phyloP scores from a whole-genome alignment of 2,113 vertebrate species.

The Toxotes jaculatrix region DNA sequence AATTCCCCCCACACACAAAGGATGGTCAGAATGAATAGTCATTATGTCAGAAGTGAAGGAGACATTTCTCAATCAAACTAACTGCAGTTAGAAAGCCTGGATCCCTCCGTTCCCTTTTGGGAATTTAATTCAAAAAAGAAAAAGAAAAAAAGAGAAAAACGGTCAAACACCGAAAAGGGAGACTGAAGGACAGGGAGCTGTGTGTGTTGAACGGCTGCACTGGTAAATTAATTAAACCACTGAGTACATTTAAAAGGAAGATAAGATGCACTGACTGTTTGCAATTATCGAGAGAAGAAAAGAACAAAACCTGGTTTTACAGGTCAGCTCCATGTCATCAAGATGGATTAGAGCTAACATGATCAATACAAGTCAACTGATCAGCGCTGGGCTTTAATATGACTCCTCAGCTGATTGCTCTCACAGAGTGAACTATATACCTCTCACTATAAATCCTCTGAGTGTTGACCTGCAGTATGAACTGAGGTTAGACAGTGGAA shows the following conservation, averaged over 20 bases:
- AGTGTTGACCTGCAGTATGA: too few relatives aligned
- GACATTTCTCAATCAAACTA: slow-evolving; percentile 17
- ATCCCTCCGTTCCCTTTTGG: not conserved
- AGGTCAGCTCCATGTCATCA: not conserved
- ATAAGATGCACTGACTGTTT: not conserved
- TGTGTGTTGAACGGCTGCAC: not conserved
- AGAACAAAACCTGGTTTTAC: not conserved
- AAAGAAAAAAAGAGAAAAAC: too few relatives aligned
- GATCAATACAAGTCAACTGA: not conserved
- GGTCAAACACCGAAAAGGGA: not conserved
- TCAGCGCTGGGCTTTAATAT: not conserved
- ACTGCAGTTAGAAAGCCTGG: not conserved
- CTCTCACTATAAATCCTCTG: not conserved
- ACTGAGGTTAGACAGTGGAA: not conserved
- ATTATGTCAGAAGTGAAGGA: slow-evolving; percentile 1
- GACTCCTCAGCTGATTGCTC: not conserved
- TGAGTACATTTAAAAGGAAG: not conserved
- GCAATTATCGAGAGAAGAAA: not conserved
- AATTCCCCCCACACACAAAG: not conserved
- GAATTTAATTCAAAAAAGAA: not conserved
- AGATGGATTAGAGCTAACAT: not conserved
- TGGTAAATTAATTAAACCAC: not conserved
- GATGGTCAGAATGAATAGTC: not conserved
- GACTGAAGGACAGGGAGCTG: not conserved
- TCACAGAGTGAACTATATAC: not conserved